Conservation (phyloP, 2,888 invertebrate genomes). For the Pseudococcus longispinus region DNA sequence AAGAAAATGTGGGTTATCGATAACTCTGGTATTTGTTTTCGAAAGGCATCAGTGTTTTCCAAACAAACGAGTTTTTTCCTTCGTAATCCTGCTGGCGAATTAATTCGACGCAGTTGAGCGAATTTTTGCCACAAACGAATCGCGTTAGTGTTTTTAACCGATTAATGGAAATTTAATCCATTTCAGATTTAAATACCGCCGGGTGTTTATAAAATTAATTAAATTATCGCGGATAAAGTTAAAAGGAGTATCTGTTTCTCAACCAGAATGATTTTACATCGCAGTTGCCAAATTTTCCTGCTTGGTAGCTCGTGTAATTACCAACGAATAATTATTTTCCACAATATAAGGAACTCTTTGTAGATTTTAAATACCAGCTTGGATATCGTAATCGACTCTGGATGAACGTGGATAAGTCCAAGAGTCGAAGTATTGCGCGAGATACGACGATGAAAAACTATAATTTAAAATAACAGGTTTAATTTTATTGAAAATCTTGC, state of each 20-base stretch:
- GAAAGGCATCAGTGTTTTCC: neutral
- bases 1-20: neutral
- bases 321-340: no score
- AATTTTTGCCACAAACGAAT: neutral
- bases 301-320: neutral
- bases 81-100: neutral
- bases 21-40: neutral
- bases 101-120: conserved; percentile 6
- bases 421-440: neutral
- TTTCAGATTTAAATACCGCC: neutral
- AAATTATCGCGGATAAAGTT: neutral
- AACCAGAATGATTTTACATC: neutral
- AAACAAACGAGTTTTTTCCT: neutral
- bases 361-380: neutral
- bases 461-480: conserved; percentile 24
- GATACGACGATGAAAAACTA: neutral
- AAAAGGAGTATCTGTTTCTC: neutral
- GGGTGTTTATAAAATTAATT: neutral
- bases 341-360: no score
- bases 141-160: neutral
- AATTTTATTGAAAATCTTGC: conserved; percentile 3
- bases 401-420: neutral
- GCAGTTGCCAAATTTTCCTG: neutral
- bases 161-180: conserved; percentile 3
- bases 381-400: neutral